Base-by-base conservation (phyloP, 2,797 vertebrate genomes). In the Sternarchorhynchus goeldii region DNA sequence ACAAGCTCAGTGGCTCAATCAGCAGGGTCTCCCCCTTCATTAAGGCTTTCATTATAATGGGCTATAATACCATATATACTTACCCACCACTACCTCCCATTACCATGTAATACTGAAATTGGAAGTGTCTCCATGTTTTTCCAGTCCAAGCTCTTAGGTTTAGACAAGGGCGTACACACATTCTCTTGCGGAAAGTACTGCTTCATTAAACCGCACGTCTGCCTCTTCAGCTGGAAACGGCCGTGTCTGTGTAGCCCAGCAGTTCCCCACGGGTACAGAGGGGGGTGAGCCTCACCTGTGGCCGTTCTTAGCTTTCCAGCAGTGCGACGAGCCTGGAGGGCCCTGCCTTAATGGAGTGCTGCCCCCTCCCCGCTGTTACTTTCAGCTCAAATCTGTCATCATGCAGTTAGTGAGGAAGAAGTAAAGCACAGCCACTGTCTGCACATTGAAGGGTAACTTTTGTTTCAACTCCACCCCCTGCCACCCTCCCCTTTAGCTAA, bases 1-100 rank as follows among this genome's bases (percentile, higher is more conserved):
- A 90, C 91, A 90, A 89, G 92, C 92, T 89, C 89, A 73, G 71
- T 41, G 86, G 89, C 89, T 88, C 82, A 89, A 85, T 92, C 90
- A 92, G 92, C 91, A 88, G 89, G 90, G 85, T 88, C 58, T 79
- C 69, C 75, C 64, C 75, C 68, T 66, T 85, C 82, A 83, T 85
- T 85, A 80, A 59, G 70, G 72, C 75, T 82, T 73, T 80, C 39
- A 85, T 82, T 81, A 83, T 69, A 78, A 64, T 75, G 60, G 73
- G 31, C 70, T 78, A 45, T 76, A 20, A 78, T 41, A 14, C 56
- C 59, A 21, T 63, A 81, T 65, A 69, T 56, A 6, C 7, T 66
- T 41, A 62, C 60, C 55, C 20, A 5, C 66, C 12, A 18, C 39
- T 74, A 25, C 57, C 70, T 31, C 53, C 66, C 21, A 17, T 39